phyloP scores from a whole-genome alignment of 2,113 vertebrate genomes.

The Rhinolophus sinicus region DNA sequence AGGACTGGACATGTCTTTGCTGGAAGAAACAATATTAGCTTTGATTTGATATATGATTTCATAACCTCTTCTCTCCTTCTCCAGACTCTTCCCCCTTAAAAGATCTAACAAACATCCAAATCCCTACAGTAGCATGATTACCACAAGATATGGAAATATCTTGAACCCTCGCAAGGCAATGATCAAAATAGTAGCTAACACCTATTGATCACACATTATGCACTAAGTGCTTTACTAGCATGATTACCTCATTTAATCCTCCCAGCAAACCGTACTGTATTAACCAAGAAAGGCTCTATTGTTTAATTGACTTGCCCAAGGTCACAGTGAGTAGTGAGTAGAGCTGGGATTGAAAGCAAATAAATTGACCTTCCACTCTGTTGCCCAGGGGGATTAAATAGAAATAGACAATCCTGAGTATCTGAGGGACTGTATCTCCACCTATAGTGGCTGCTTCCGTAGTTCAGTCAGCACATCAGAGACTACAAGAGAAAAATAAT shows the following conservation, averaged over 20 bases:
- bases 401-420: not conserved
- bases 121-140: not conserved
- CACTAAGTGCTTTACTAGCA: not conserved
- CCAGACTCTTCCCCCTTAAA: not conserved
- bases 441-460: rapidly evolving
- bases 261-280: not conserved
- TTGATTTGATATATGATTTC: conserved; percentile 28
- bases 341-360: not conserved
- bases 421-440: not conserved
- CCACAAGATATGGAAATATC: not conserved
- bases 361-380: not conserved
- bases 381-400: not conserved
- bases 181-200: not conserved
- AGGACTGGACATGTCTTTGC: not conserved
- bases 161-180: not conserved
- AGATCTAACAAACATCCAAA: conserved; percentile 4
- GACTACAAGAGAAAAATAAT: not conserved
- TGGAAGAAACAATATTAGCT: not conserved
- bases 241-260: not conserved
- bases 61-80: not conserved
- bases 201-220: not conserved
- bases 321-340: not conserved
- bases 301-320: not conserved
- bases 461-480: rapidly evolving
- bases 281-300: not conserved